phyloP scores from a whole-genome alignment of 1,140 invertebrate genomes.

The Nephotettix cincticeps region DNA sequence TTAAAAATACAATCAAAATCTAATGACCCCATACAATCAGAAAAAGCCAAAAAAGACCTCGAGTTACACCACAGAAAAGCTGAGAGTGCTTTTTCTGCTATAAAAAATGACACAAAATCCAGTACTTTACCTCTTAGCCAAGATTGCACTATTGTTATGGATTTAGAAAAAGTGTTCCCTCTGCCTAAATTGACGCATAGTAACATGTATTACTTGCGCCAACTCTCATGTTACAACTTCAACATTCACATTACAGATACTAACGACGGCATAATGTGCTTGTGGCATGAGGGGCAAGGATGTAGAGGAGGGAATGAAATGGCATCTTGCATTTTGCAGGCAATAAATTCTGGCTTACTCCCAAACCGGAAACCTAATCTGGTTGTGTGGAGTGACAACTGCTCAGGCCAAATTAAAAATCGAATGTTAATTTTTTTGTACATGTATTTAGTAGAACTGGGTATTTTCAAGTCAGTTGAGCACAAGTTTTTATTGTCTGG shows the following conservation, averaged over 20 bases:
- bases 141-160: slow-evolving; percentile 6
- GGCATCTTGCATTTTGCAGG: slow-evolving; percentile 27
- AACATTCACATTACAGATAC: slow-evolving; percentile 30
- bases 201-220: slow-evolving; percentile 36
- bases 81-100: slow-evolving; percentile 24
- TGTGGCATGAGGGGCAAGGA: slow-evolving; percentile 35
- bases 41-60: slow-evolving; percentile 9
- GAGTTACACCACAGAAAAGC: slow-evolving; percentile 32
- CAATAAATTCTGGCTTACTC: slow-evolving; percentile 11
- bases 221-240: slow-evolving; percentile 35
- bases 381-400: slow-evolving; percentile 36
- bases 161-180: slow-evolving; percentile 31
- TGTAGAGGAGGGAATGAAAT: slow-evolving; percentile 30
- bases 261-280: slow-evolving; percentile 32
- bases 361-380: slow-evolving; percentile 20
- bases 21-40: background rate
- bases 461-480: slow-evolving; percentile 31
- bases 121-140: slow-evolving; percentile 8
- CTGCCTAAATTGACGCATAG: slow-evolving; percentile 37
- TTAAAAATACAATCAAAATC: slow-evolving; percentile 17
- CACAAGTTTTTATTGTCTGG: slow-evolving; percentile 34
- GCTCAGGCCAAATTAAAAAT: slow-evolving; percentile 36
- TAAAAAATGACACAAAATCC: slow-evolving; percentile 11
- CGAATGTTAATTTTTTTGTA: slow-evolving; percentile 33
- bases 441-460: slow-evolving; percentile 28